These are phyloP conservation scores for Barnardius zonarius DNA, from an alignment of 2,113 vertebrate genomes.

Conservation along the genomic window DNA sequence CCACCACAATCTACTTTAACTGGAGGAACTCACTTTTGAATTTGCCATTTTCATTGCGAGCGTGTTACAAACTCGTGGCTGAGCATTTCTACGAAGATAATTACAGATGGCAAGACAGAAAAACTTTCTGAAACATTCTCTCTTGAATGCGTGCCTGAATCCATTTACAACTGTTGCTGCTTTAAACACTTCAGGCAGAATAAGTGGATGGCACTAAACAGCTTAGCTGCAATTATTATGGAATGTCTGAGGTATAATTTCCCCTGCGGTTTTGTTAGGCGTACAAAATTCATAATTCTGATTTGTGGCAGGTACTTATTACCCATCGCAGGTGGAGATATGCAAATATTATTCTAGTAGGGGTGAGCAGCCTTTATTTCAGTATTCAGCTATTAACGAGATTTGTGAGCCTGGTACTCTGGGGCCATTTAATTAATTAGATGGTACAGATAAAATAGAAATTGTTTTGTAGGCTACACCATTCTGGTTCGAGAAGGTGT, in stretches of 20 bases:
- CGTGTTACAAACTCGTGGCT: conserved; percentile 60
- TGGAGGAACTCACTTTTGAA: conserved; percentile 24
- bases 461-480: conserved; percentile 79
- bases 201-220: conserved; percentile 86
- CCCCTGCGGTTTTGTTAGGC: conserved; percentile 84
- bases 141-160: conserved; percentile 79
- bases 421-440: conserved; percentile 86
- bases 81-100: conserved; percentile 77
- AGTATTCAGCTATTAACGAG: conserved; percentile 84
- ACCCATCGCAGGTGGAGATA: conserved; percentile 88
- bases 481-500: conserved; percentile 69
- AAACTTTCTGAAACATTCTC: conserved; percentile 73
- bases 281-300: conserved; percentile 87
- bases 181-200: conserved; percentile 85
- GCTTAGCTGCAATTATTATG: conserved; percentile 88
- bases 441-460: conserved; percentile 84
- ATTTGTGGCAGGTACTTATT: conserved; percentile 89
- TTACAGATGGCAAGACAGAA: conserved; percentile 77
- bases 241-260: conserved; percentile 89
- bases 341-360: conserved; percentile 86
- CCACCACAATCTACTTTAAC: conserved; percentile 7
- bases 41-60: conserved; percentile 67
- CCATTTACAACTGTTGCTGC: conserved; percentile 85
- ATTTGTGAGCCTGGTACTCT: conserved; percentile 84
- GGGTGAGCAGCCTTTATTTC: conserved; percentile 83